Percentiles rank a stretch among this genome's conserved stretches.
phyloP scores from a whole-genome alignment of 2,113 vertebrate genomes.

The Melospiza georgiana region DNA sequence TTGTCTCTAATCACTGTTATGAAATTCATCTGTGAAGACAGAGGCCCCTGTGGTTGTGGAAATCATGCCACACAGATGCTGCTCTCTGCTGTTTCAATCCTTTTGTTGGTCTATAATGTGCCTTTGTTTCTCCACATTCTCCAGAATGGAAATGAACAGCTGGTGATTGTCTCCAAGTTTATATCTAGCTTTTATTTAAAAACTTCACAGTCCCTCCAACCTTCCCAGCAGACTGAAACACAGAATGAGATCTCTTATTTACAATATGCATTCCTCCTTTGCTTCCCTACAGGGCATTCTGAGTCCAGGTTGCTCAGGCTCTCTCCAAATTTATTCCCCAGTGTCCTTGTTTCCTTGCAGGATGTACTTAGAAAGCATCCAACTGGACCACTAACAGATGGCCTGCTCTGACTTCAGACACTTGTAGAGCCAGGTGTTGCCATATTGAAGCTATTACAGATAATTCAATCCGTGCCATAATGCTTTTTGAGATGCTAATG shows the following conservation, averaged over 20 bases:
- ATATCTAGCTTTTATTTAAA: slow-evolving; percentile 51
- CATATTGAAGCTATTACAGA: slow-evolving; percentile 51
- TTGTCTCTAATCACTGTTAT: background rate
- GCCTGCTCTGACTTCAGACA: slow-evolving; percentile 46
- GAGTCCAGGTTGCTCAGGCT: background rate
- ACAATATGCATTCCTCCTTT: background rate
- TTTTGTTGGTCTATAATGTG: slow-evolving; percentile 21
- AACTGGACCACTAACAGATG: slow-evolving; percentile 19
- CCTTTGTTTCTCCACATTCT: slow-evolving; percentile 41
- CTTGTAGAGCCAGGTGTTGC: slow-evolving; percentile 44
- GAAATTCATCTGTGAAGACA: slow-evolving; percentile 19
- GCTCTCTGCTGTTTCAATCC: background rate
- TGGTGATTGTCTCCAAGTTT: slow-evolving; percentile 44
- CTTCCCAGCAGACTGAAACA: background rate
- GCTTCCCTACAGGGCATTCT: background rate
- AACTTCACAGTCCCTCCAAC: background rate
- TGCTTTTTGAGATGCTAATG: slow-evolving; percentile 52
- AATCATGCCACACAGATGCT: slow-evolving; percentile 46
- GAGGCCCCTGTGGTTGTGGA: background rate
- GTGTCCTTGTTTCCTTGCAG: background rate
- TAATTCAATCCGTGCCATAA: slow-evolving; percentile 14
- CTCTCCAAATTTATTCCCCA: background rate
- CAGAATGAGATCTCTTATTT: background rate
- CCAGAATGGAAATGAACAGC: slow-evolving; percentile 33
- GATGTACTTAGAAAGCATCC: slow-evolving; percentile 19